Evolutionary conservation across 1,140 invertebrate genomes (phyloP).

Genomic region (Amyelois transitella): DNA sequence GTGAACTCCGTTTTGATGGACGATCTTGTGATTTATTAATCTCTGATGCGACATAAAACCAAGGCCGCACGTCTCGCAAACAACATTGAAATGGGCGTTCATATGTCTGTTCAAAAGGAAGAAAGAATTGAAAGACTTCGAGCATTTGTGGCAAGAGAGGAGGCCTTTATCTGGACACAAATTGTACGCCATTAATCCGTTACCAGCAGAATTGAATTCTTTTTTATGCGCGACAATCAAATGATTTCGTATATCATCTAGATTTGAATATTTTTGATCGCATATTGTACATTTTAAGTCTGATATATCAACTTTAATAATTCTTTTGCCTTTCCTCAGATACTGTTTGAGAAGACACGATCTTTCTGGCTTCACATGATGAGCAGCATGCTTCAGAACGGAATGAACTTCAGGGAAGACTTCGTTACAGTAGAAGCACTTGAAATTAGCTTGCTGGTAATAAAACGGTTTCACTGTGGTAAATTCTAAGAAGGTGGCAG

Average conservation of each 20-base stretch:
- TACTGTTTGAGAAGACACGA: conserved; percentile 44
- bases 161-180: conserved; percentile 43
- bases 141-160: conserved; percentile 53
- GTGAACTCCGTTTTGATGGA: conserved; percentile 54
- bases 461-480: conserved; percentile 60
- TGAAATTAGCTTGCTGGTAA: conserved; percentile 64
- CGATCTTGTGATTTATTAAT: conserved; percentile 53
- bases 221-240: conserved; percentile 41
- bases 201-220: conserved; percentile 56
- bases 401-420: conserved; percentile 56
- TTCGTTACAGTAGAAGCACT: conserved; percentile 64
- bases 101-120: conserved; percentile 62
- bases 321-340: conserved; percentile 57
- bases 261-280: conserved; percentile 45
- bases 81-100: conserved; percentile 60
- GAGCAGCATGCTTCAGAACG: conserved; percentile 43
- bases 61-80: conserved; percentile 66
- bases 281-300: conserved; percentile 52
- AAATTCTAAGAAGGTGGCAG: conserved; percentile 52
- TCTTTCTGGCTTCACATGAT: conserved; percentile 44
- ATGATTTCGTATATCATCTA: conserved; percentile 55
- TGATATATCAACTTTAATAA: conserved; percentile 65
- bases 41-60: conserved; percentile 65
- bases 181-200: conserved; percentile 59
- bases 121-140: conserved; percentile 56